Evolutionary conservation across 1,140 invertebrate genomes (phyloP).

Genomic region (Drosophila fuyamai): DNA sequence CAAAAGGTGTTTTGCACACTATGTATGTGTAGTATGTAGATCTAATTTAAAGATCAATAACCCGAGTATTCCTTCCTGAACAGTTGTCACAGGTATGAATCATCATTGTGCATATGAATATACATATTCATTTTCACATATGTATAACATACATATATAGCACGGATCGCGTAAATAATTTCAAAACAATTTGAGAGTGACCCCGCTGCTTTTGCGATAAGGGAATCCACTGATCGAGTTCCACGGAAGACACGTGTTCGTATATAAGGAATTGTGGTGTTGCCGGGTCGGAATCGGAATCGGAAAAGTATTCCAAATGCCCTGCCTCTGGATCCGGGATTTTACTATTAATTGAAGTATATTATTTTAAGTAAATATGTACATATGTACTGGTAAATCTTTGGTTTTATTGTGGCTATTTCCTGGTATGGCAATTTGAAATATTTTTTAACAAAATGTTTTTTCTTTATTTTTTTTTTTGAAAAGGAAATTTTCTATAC

Average conservation of each 20-base stretch:
- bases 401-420: too few relatives aligned
- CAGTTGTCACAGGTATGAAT: neutral
- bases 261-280: neutral
- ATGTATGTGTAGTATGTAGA: neutral
- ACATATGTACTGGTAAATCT: neutral
- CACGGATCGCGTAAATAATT: neutral
- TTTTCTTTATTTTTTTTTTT: too few relatives aligned
- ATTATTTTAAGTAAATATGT: neutral
- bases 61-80: neutral
- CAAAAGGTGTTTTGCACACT: too few relatives aligned
- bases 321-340: neutral
- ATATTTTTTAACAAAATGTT: too few relatives aligned
- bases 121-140: too few relatives aligned
- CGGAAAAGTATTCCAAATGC: too few relatives aligned
- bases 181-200: slow-evolving; percentile 7
- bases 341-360: neutral
- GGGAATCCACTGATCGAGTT: neutral
- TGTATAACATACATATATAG: neutral
- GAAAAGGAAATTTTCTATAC: too few relatives aligned
- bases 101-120: neutral
- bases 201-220: neutral
- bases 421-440: too few relatives aligned
- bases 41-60: neutral
- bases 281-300: neutral
- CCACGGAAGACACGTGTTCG: slow-evolving; percentile 7